These are phyloP conservation scores for Hydropsyche betteni DNA, from an alignment of 2,888 invertebrate genomes.

Conservation along the genomic window DNA sequence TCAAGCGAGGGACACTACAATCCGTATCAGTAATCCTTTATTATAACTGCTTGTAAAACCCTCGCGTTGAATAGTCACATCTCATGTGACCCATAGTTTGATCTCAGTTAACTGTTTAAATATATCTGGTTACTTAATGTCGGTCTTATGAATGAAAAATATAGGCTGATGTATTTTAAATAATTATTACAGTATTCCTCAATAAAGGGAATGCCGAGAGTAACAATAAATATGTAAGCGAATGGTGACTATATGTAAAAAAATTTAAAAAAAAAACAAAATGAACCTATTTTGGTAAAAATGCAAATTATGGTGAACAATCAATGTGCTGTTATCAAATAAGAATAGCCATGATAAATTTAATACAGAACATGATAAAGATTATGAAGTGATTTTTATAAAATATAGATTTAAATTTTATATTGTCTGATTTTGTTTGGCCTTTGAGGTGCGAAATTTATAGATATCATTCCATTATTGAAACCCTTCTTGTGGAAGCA, in stretches of 20 bases:
- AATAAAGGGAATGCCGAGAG: conserved; percentile 33
- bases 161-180: conserved; percentile 49
- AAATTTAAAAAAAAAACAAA: conserved; percentile 40
- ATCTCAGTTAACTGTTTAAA: conserved; percentile 50
- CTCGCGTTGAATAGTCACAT: conserved; percentile 38
- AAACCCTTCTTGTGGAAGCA: conserved; percentile 70
- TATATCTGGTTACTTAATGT: conserved; percentile 48
- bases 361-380: conserved; percentile 42
- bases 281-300: conserved; percentile 50
- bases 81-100: conserved; percentile 43
- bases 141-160: conserved; percentile 51
- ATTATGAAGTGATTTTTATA: conserved; percentile 71
- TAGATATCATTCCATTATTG: conserved; percentile 67
- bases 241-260: conserved; percentile 50
- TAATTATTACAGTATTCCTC: conserved; percentile 32
- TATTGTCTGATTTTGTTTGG: conserved; percentile 78
- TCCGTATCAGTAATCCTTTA: conserved; percentile 49
- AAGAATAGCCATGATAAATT: conserved; percentile 49
- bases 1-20: conserved; percentile 48
- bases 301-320: conserved; percentile 50
- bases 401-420: conserved; percentile 68
- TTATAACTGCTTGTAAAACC: conserved; percentile 51
- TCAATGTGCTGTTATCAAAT: conserved; percentile 51
- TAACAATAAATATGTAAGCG: conserved; percentile 49
- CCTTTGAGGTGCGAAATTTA: conserved; percentile 62